A percentile compares a stretch with the other conserved stretches of the same genome.
Conservation (phyloP, 2,797 vertebrate genomes). For the Anguilla marmorata region DNA sequence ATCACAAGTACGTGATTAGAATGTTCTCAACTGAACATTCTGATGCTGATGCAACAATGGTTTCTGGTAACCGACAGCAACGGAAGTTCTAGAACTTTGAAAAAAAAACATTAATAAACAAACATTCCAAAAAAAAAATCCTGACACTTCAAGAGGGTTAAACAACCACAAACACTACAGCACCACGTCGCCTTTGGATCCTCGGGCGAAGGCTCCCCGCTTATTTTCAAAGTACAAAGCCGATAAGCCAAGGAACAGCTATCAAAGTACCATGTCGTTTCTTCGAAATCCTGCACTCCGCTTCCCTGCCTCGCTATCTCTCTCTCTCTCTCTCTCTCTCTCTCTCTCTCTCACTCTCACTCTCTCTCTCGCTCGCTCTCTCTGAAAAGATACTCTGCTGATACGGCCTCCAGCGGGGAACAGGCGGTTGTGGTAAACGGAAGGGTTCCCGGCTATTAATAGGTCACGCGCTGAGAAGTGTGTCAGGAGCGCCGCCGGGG, state of each 20-base stretch:
- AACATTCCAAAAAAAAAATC: no score
- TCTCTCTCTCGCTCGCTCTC: not conserved
- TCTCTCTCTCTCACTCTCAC: not conserved
- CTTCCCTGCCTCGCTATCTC: not conserved
- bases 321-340: not conserved
- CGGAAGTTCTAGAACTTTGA: no score
- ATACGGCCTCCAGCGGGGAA: not conserved
- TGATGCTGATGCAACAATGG: no score
- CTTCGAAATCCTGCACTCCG: not conserved
- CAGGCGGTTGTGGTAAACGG: not conserved
- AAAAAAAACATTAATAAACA: no score
- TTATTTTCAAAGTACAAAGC: constrained; percentile 18
- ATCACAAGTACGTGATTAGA: no score
- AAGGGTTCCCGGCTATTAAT: not conserved
- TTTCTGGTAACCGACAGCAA: no score
- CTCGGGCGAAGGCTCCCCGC: not conserved
- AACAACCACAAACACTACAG: not conserved
- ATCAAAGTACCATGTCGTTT: constrained; percentile 10
- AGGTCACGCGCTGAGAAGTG: constrained; percentile 43
- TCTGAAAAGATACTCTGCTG: not conserved
- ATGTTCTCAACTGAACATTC: no score
- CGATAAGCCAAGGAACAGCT: not conserved
- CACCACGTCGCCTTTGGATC: not conserved
- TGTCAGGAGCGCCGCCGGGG: not conserved
- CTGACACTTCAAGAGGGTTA: not conserved